phyloP scores from a whole-genome alignment of 2,888 invertebrate genomes.

The Hetaerina titia region DNA sequence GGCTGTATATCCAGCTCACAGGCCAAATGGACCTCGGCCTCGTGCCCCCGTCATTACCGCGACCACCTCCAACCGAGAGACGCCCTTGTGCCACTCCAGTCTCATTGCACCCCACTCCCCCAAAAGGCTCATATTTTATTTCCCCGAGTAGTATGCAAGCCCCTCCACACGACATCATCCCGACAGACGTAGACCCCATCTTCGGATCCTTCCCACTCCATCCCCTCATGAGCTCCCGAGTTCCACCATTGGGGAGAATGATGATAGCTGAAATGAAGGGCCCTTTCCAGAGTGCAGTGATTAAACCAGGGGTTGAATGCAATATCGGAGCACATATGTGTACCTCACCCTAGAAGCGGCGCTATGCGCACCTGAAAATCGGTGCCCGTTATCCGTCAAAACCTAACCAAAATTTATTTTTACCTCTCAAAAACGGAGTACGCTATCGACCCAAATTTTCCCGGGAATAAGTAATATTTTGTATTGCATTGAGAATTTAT shows the following conservation, averaged over 20 bases:
- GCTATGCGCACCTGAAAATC: neutral
- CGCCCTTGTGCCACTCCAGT: neutral
- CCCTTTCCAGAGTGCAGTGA: neutral
- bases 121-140: neutral
- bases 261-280: neutral
- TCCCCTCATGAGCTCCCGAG: neutral
- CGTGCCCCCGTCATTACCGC: neutral
- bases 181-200: neutral
- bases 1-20: conserved; percentile 40
- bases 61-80: neutral
- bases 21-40: neutral
- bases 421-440: too few relatives aligned
- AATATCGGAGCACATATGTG: neutral
- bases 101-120: neutral
- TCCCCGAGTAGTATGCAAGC: neutral
- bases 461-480: too few relatives aligned
- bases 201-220: neutral
- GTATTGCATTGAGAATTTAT: too few relatives aligned
- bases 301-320: neutral
- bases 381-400: too few relatives aligned
- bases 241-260: neutral
- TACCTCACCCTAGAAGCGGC: neutral
- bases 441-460: too few relatives aligned
- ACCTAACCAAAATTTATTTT: too few relatives aligned
- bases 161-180: neutral